phyloP scores from a whole-genome alignment of 2,888 invertebrate species.

The Labia minor region DNA sequence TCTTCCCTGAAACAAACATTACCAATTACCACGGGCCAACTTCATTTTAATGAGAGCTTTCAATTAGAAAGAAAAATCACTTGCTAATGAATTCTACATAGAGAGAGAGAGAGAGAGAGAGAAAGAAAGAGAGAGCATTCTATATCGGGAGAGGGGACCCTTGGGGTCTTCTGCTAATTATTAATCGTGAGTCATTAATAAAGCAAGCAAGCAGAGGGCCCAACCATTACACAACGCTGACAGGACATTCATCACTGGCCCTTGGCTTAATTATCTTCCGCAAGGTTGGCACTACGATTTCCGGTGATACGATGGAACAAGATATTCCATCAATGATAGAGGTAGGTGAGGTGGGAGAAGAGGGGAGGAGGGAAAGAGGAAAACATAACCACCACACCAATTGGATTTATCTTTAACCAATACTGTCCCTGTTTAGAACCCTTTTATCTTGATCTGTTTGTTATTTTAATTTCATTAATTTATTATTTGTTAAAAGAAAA shows the following conservation, averaged over 20 bases:
- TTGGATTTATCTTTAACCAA: no score
- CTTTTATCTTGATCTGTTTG: no score
- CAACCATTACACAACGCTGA: not conserved
- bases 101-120: not conserved
- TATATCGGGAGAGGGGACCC: not conserved
- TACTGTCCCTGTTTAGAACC: no score
- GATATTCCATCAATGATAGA: no score
- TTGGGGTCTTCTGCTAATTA: not conserved
- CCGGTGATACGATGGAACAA: not conserved
- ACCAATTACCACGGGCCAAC: not conserved
- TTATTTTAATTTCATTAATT: no score
- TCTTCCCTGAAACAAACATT: constrained; percentile 66
- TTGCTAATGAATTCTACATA: constrained; percentile 3
- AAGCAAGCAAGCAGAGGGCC: not conserved
- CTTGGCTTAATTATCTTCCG: constrained; percentile 13
- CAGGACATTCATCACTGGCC: constrained; percentile 1
- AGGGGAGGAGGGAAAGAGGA: no score
- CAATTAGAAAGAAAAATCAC: constrained; percentile 13
- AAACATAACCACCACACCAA: no score
- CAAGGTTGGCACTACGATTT: constrained; percentile 6
- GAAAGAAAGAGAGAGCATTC: not conserved
- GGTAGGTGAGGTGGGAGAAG: no score
- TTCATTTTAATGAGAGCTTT: not conserved
- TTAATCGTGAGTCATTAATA: constrained; percentile 13
- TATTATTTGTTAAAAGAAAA: no score